Percentiles rank a stretch among this genome's conserved stretches.
Conservation (phyloP, 2,113 vertebrate species). For the Silurus glanis region DNA sequence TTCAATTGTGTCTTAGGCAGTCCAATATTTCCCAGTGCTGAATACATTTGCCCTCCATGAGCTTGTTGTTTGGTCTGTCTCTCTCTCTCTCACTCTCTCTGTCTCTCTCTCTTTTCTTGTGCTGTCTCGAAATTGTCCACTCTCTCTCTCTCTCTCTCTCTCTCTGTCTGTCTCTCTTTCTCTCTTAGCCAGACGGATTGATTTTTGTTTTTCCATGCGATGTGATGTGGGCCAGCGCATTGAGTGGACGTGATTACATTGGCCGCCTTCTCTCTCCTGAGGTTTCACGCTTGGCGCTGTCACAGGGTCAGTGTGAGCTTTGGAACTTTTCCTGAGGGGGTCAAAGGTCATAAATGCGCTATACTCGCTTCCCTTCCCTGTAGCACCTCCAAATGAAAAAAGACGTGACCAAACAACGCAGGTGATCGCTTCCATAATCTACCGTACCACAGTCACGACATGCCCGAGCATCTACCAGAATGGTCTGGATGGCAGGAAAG, state of each 20-base stretch:
- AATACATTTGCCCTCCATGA: slow-evolving; percentile 54
- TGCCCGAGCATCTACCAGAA: slow-evolving; percentile 6
- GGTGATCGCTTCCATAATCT: slow-evolving; percentile 27
- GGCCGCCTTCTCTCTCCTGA: slow-evolving; percentile 46
- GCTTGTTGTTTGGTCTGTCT: slow-evolving; percentile 44
- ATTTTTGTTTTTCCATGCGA: slow-evolving; percentile 56
- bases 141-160: background rate
- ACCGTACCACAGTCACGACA: slow-evolving; percentile 22
- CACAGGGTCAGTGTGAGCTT: slow-evolving; percentile 25
- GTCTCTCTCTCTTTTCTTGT: slow-evolving; percentile 9
- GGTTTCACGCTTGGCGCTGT: slow-evolving; percentile 44
- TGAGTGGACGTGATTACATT: slow-evolving; percentile 53
- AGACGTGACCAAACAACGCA: background rate
- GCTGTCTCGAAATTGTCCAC: slow-evolving; percentile 12
- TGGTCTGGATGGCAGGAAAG: background rate
- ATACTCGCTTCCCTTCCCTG: slow-evolving; percentile 7
- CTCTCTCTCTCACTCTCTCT: background rate
- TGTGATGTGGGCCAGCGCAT: slow-evolving; percentile 40
- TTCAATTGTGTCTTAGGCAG: slow-evolving; percentile 57
- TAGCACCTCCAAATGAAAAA: slow-evolving; percentile 20
- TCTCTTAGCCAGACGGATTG: slow-evolving; percentile 48
- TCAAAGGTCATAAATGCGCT: slow-evolving; percentile 39
- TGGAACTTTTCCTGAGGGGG: slow-evolving; percentile 27
- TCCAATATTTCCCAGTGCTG: slow-evolving; percentile 55
- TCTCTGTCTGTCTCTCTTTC: slow-evolving; percentile 3